A percentile compares a stretch with the other conserved stretches of the same genome.
Conservation (phyloP, 1,140 invertebrate species). For the Trichonephila clavata region DNA sequence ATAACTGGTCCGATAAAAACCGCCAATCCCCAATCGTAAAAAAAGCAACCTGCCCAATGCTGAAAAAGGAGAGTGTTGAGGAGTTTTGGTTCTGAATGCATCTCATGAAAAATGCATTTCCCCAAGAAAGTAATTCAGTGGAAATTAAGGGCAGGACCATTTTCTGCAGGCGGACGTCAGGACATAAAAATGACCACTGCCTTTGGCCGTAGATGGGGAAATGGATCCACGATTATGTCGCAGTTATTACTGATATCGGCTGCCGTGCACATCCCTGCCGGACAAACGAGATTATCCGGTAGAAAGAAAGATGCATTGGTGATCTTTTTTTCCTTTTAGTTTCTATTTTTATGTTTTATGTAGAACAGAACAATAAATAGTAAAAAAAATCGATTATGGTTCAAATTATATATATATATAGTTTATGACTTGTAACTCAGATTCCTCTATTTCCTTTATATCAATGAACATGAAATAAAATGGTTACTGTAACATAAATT, state of each 20-base stretch:
- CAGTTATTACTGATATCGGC: slow-evolving; percentile 39
- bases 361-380: not conserved
- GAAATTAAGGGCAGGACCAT: slow-evolving; percentile 61
- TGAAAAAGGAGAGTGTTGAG: slow-evolving; percentile 19
- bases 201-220: slow-evolving; percentile 10
- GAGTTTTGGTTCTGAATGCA: slow-evolving; percentile 50
- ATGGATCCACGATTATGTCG: slow-evolving; percentile 53
- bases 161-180: slow-evolving; percentile 33
- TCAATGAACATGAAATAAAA: no score
- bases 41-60: not conserved
- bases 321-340: not conserved
- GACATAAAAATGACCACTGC: slow-evolving; percentile 57
- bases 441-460: no score
- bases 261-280: slow-evolving; percentile 43
- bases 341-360: not conserved
- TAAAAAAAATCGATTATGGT: not conserved
- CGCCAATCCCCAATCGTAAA: slow-evolving; percentile 22
- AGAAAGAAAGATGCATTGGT: slow-evolving; percentile 20
- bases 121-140: slow-evolving; percentile 58
- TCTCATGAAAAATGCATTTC: slow-evolving; percentile 62
- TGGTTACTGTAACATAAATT: no score
- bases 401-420: not conserved
- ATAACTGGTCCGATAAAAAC: slow-evolving; percentile 17
- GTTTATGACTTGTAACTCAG: no score
- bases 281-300: slow-evolving; percentile 47